Evolutionary conservation across 2,113 vertebrate genomes (phyloP).

Genomic region (Pristiophorus japonicus): DNA sequence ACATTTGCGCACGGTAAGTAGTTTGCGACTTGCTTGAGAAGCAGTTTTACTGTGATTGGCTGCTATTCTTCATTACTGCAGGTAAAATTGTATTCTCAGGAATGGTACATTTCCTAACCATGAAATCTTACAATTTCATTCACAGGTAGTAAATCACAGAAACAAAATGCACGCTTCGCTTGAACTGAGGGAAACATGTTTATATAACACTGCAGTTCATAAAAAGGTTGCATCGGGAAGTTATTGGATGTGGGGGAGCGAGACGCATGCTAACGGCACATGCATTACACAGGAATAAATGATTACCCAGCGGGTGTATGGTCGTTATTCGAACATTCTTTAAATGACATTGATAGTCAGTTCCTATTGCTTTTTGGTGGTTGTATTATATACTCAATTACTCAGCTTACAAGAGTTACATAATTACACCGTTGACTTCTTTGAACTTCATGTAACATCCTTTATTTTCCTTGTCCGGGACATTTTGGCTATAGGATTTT

Average conservation of each 20-base stretch:
- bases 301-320: not conserved
- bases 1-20: not conserved
- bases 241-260: not conserved
- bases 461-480: not conserved
- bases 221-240: not conserved
- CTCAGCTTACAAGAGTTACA: not conserved
- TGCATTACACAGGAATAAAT: not conserved
- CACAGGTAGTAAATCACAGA: not conserved
- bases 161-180: not conserved
- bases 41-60: not conserved
- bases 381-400: not conserved
- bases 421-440: not conserved
- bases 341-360: not conserved
- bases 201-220: not conserved
- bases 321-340: not conserved
- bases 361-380: not conserved
- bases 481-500: not conserved
- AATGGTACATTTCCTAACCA: too few relatives aligned
- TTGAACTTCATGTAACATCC: not conserved
- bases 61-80: not conserved
- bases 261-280: not conserved
- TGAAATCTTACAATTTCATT: not conserved
- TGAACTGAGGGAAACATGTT: not conserved
- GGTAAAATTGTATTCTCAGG: not conserved
- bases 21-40: not conserved